A percentile compares a stretch with the other conserved stretches of the same genome.
These are phyloP conservation scores for Aporrectodea caliginosa DNA, from an alignment of 1,140 invertebrate species.

Conservation along the genomic window DNA sequence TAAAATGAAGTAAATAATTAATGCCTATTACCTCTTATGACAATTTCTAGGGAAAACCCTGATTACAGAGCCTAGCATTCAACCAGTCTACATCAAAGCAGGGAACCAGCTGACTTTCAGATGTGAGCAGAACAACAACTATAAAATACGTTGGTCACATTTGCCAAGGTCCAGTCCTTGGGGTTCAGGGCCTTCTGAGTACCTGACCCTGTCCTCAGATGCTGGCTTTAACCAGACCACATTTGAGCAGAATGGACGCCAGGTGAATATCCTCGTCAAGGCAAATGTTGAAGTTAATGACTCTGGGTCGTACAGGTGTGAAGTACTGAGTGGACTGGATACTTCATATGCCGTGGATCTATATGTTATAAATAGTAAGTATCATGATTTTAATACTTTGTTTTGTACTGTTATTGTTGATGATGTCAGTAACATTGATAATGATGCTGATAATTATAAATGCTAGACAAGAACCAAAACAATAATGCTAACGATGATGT, in stretches of 20 bases:
- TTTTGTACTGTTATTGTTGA: background rate
- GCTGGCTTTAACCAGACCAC: background rate
- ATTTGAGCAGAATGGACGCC: background rate
- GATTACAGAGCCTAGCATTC: background rate
- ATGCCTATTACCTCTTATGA: no score
- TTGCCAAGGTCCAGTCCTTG: background rate
- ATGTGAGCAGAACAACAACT: background rate
- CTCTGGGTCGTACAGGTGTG: background rate
- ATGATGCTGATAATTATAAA: no score
- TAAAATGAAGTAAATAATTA: no score
- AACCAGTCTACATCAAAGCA: background rate
- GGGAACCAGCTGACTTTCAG: background rate
- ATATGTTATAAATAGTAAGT: background rate
- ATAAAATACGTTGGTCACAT: background rate
- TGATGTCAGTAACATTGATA: background rate
- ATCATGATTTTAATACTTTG: background rate
- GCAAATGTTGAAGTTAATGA: background rate
- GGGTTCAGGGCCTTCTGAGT: background rate
- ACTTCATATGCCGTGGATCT: background rate
- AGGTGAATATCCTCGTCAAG: background rate
- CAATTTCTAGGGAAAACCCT: background rate
- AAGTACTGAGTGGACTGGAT: background rate
- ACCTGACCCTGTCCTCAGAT: background rate
- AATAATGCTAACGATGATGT: background rate
- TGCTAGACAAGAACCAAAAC: background rate